Percentiles rank a stretch among this genome's conserved stretches.
Conservation (phyloP, 2,113 vertebrate genomes). For the Calonectris borealis region DNA sequence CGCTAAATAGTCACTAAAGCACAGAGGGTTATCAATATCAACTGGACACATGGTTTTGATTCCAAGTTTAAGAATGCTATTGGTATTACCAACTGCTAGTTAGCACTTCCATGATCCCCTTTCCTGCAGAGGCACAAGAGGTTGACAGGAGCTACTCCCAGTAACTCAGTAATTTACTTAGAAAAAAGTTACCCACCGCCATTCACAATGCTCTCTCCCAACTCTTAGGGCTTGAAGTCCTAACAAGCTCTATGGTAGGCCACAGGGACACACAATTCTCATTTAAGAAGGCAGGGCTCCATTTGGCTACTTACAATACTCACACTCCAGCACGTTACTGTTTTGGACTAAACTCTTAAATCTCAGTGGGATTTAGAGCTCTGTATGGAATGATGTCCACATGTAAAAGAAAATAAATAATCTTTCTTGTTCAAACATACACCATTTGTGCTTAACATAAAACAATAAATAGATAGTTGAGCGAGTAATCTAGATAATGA, state of each 20-base stretch:
- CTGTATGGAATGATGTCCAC: background rate
- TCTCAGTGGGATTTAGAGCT: background rate
- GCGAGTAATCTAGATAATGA: background rate
- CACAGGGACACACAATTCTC: rapidly evolving
- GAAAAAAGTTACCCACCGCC: rapidly evolving
- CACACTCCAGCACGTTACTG: rapidly evolving
- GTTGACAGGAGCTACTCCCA: background rate
- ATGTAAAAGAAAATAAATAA: background rate
- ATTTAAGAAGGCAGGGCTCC: background rate
- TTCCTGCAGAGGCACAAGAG: too few species aligned
- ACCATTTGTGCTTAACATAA: background rate
- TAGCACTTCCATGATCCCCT: rapidly evolving
- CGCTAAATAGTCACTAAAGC: background rate
- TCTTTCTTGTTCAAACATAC: background rate
- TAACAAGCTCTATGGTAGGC: background rate
- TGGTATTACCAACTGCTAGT: background rate
- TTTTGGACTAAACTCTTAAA: background rate
- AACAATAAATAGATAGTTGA: background rate
- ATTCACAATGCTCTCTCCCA: rapidly evolving
- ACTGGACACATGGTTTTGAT: rapidly evolving
- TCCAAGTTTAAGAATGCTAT: rapidly evolving
- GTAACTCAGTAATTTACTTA: background rate
- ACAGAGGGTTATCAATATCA: rapidly evolving
- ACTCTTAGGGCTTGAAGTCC: background rate
- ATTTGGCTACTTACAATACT: background rate